A percentile compares a stretch with the other conserved stretches of the same genome.
Conservation (phyloP, 2,888 invertebrate species). For the Drosophila phalerata region DNA sequence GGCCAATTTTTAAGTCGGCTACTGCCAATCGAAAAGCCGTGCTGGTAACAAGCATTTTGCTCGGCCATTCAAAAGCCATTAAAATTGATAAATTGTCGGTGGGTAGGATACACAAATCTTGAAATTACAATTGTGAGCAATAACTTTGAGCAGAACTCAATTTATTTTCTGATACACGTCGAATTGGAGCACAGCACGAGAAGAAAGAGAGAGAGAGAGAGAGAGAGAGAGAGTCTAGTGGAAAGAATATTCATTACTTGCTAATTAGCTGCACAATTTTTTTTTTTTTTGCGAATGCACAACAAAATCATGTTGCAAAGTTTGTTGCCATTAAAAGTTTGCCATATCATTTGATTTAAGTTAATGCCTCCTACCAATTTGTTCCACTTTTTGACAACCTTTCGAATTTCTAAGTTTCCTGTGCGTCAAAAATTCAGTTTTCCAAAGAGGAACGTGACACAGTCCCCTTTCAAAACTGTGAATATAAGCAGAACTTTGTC, state of each 20-base stretch:
- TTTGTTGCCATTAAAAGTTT: conserved; percentile 35
- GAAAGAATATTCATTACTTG: not conserved
- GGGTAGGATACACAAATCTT: conserved; percentile 21
- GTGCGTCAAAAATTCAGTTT: conserved; percentile 31
- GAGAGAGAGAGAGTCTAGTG: not conserved
- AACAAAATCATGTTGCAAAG: conserved; percentile 14
- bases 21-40: conserved; percentile 2
- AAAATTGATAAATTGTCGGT: conserved; percentile 68
- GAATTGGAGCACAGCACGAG: not conserved
- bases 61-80: conserved; percentile 64
- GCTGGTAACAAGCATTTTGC: conserved; percentile 30
- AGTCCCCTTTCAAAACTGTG: conserved; percentile 8
- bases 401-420: conserved; percentile 7
- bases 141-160: conserved; percentile 23
- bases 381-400: not conserved
- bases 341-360: conserved; percentile 36
- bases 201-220: not conserved
- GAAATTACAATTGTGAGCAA: conserved; percentile 39
- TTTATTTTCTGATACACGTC: conserved; percentile 28
- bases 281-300: conserved; percentile 17
- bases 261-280: conserved; percentile 27
- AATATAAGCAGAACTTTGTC: conserved; percentile 13
- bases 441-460: conserved; percentile 18
- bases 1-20: conserved; percentile 60
- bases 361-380: conserved; percentile 35